Base-by-base conservation (phyloP, 2,888 invertebrate species). In the Anticlea derivata region DNA sequence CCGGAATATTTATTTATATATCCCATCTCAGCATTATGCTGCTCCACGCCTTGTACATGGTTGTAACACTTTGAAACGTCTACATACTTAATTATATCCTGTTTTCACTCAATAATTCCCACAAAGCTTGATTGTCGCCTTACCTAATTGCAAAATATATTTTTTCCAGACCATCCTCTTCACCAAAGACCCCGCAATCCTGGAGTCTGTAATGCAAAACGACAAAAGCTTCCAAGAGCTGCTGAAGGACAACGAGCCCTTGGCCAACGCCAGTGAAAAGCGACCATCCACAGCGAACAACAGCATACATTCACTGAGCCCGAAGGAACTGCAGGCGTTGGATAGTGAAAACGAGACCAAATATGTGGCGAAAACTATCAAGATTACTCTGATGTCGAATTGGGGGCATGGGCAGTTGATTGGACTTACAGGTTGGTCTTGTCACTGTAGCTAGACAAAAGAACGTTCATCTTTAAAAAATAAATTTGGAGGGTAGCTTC, bases 161-260 rank as follows among this genome's bases (percentile, higher is more conserved):
- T 44, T 5, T 17, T 30, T 76, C 91, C 88, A 97, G 96, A 97
- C 96, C 5, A 96, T 97, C 57, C 87, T 97, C 46, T 97, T 96
- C 77, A 96, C 96, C 12, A 95, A 94, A 57, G 94, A 95, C 64
- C 93, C 96, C 24, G 75, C 80, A 10, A 96, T 96, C 45, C 84
- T 97, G 23, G 95, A 90, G 61, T 61, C 78, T 0, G 71, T 87
- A 50, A 75, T 87, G 75, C 58, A 62, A 22, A 84, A 85, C 56
- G 90, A 89, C 56, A 82, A 78, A 54, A 82, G 84, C 59, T 86
- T 88, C 67, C 83, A 86, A 75, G 75, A 76, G 1, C 68, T 89
- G 1, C 69, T 87, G 1, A 83, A 83, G 55, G 88, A 86, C 58
- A 89, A 87, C 33, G 86, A 80, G 55, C 85, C 73, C 0, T 45